Base-by-base conservation (phyloP, 2,888 invertebrate species). In the Andrena praecox region DNA sequence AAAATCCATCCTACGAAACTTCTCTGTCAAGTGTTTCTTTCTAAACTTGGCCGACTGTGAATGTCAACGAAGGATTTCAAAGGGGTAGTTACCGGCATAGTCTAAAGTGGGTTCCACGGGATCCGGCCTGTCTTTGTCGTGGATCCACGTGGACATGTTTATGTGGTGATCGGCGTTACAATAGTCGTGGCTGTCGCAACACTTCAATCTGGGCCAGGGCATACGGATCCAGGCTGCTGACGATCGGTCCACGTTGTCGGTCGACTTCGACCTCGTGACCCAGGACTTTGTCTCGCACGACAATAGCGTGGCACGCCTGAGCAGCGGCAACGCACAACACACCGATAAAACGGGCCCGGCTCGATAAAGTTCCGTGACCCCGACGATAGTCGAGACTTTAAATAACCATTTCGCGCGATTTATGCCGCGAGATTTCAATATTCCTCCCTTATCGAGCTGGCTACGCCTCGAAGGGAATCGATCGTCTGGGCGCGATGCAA, bases 261-360 rank as follows among this genome's bases (percentile, higher is more conserved):
- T 66, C 81, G 79, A 60, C 80, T 83, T 85, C 81, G 89, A 89
- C 71, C 86, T 85, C 68, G 88, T 89, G 73, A 84, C 74, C 91
- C 90, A 90, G 71, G 91, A 89, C 77, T 89, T 91, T 54, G 91
- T 88, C 85, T 92, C 92, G 89, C 92, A 92, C 54, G 91, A 81
- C 73, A 92, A 77, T 48, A 92, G 92, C 62, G 91, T 91, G 60
- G 91, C 89, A 48, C 87, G 82, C 82, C 92, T 92, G 82, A n/a
- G 63, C 52, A 78, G 74, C 24, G 66, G 75, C 60, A 72, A 78
- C 67, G 69, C 74, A 52, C 31, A 72, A 56, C 60, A 29, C 54
- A 62, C 60, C 33, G 75, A 86, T 77, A 80, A 84, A 78, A 83
- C 62, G 68, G 60, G 60, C 78, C 54, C 76, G 64, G 59, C 59